Evolutionary conservation across 2,797 vertebrate genomes (phyloP).

Genomic region (Staurois parvus): DNA sequence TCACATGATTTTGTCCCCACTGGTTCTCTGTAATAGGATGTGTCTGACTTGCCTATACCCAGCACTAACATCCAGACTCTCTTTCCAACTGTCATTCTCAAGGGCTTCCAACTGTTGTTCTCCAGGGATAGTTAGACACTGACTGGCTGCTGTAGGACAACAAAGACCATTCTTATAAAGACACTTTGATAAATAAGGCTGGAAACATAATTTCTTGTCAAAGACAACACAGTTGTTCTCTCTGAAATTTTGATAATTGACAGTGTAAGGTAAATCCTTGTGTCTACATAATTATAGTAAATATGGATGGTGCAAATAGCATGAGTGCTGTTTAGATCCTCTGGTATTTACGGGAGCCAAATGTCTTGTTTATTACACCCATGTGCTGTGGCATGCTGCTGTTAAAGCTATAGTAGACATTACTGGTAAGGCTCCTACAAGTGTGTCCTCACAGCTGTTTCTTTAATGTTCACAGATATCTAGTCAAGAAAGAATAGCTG

Average conservation of each 20-base stretch:
- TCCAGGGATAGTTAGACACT: too few species aligned
- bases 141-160: too few species aligned
- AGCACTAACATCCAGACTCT: too few species aligned
- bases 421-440: not conserved
- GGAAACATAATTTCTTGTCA: not conserved
- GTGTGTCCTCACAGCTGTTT: constrained; percentile 28
- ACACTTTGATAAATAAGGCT: not conserved
- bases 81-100: too few species aligned
- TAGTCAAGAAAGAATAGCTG: constrained; percentile 36
- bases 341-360: not conserved
- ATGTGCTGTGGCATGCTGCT: not conserved
- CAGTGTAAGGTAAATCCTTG: not conserved
- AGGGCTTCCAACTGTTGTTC: too few species aligned
- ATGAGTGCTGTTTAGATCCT: not conserved
- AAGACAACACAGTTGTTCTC: not conserved
- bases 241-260: not conserved
- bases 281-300: not conserved
- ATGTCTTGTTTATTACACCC: not conserved
- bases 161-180: too few species aligned
- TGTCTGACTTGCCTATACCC: too few species aligned
- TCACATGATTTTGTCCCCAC: too few species aligned
- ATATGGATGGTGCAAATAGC: not conserved
- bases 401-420: constrained; percentile 21
- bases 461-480: constrained; percentile 34
- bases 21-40: too few species aligned